A percentile compares a stretch with the other conserved stretches of the same genome.
phyloP scores from a whole-genome alignment of 2,888 invertebrate species.

The Hyposoter didymator region DNA sequence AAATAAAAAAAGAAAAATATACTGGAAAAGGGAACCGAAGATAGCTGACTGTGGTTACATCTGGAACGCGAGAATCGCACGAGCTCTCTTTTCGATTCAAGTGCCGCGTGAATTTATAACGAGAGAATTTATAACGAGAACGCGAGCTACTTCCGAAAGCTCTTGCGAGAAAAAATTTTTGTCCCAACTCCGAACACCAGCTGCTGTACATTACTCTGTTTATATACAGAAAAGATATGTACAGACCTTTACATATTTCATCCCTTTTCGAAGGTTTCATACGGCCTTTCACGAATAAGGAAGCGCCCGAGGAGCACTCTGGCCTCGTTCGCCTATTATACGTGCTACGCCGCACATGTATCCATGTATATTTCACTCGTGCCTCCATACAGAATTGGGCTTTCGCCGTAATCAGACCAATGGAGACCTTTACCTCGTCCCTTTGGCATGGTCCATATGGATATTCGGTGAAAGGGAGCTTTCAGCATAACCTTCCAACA shows the following conservation, averaged over 20 bases:
- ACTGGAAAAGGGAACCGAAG: conserved; percentile 36
- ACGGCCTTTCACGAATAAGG: conserved; percentile 52
- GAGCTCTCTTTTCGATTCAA: conserved; percentile 61
- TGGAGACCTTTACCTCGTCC: conserved; percentile 32
- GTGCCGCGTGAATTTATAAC: conserved; percentile 68
- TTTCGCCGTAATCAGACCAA: conserved; percentile 52
- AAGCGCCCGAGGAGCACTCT: conserved; percentile 53
- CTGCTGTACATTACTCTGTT: conserved; percentile 12
- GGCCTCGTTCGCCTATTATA: conserved; percentile 49
- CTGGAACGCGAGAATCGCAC: conserved; percentile 55
- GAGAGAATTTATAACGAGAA: conserved; percentile 67
- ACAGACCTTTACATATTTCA: conserved; percentile 32
- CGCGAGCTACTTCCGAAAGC: conserved; percentile 62
- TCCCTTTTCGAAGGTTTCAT: conserved; percentile 51
- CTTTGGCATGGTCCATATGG: conserved; percentile 14
- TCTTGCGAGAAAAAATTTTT: conserved; percentile 34
- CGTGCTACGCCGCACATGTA: conserved; percentile 1
- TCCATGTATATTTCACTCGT: conserved; percentile 2
- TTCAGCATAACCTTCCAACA: conserved; percentile 2
- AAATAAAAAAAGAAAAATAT: conserved; percentile 13
- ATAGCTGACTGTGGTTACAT: conserved; percentile 56
- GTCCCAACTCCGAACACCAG: conserved; percentile 16
- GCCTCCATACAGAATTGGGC: conserved; percentile 14
- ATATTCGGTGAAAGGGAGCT: conserved; percentile 24
- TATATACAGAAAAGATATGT: neutral